Evolutionary conservation across 2,888 invertebrate genomes (phyloP).

Genomic region (Yponomeuta cagnagella): DNA sequence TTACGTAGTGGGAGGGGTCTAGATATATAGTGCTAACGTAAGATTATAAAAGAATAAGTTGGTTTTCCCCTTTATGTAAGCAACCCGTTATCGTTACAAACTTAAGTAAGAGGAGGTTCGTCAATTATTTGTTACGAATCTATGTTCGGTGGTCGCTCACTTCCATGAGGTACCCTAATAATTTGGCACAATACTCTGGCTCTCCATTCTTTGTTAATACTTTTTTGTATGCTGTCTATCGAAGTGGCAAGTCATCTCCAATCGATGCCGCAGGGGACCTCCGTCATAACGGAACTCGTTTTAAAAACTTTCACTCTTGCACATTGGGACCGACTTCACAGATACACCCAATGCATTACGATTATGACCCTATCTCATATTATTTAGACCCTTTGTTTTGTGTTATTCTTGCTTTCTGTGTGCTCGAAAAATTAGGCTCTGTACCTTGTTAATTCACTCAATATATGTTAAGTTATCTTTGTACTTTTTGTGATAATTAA

Average conservation of each 20-base stretch:
- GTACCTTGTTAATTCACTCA: not conserved
- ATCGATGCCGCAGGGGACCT: not conserved
- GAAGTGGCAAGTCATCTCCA: not conserved
- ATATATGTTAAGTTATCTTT: too few species aligned
- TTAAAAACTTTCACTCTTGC: not conserved
- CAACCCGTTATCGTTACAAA: too few species aligned
- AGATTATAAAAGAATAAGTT: too few species aligned
- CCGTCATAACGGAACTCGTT: not conserved
- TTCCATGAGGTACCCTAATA: not conserved
- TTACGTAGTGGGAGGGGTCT: too few species aligned
- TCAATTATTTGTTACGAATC: not conserved
- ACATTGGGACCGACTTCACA: not conserved
- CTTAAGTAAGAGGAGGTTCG: too few species aligned
- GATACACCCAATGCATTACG: not conserved
- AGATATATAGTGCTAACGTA: too few species aligned
- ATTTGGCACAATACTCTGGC: not conserved
- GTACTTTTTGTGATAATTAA: too few species aligned
- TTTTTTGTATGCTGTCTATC: not conserved
- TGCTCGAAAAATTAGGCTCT: not conserved
- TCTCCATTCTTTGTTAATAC: not conserved
- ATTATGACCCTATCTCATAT: not conserved
- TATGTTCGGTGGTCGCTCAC: not conserved
- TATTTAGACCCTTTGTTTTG: not conserved
- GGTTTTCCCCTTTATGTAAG: too few species aligned
- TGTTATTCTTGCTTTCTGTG: not conserved